Conservation (phyloP, 2,797 vertebrate species). For the Crocodylus rhombifer region DNA sequence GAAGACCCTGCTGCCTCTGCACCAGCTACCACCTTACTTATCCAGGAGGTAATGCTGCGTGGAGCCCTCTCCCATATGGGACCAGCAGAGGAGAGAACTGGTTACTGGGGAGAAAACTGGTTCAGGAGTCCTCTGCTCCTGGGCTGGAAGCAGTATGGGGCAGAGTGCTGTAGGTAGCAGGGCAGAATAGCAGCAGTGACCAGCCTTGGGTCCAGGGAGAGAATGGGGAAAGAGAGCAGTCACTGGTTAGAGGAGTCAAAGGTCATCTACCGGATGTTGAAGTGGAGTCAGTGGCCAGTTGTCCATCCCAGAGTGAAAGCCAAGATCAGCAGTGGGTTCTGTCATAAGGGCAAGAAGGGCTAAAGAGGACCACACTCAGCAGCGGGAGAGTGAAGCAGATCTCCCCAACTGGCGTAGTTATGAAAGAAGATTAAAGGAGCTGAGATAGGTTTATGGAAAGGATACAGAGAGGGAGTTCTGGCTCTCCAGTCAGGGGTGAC, state of each 20-base stretch:
- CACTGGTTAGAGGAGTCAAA: background rate
- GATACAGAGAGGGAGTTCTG: background rate
- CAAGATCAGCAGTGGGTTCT: background rate
- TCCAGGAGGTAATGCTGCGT: slow-evolving; percentile 85
- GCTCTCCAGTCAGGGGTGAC: no score
- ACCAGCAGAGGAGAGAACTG: background rate
- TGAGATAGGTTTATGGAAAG: background rate
- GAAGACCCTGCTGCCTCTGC: background rate
- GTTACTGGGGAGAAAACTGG: background rate
- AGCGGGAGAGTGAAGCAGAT: no score
- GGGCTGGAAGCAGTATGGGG: background rate
- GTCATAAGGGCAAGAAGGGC: background rate
- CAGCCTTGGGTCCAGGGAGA: background rate
- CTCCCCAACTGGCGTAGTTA: no score
- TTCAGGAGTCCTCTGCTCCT: background rate
- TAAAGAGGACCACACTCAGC: background rate
- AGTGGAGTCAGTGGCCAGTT: background rate
- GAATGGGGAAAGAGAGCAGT: background rate
- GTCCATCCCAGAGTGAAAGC: background rate
- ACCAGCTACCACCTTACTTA: slow-evolving; percentile 84
- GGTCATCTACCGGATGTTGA: background rate
- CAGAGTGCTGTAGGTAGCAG: background rate
- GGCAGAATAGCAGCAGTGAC: background rate
- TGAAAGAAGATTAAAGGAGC: no score
- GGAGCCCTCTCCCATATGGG: background rate